Percentiles rank a stretch among this genome's conserved stretches.
phyloP scores from a whole-genome alignment of 2,113 vertebrate species.

The Lagopus leucura region DNA sequence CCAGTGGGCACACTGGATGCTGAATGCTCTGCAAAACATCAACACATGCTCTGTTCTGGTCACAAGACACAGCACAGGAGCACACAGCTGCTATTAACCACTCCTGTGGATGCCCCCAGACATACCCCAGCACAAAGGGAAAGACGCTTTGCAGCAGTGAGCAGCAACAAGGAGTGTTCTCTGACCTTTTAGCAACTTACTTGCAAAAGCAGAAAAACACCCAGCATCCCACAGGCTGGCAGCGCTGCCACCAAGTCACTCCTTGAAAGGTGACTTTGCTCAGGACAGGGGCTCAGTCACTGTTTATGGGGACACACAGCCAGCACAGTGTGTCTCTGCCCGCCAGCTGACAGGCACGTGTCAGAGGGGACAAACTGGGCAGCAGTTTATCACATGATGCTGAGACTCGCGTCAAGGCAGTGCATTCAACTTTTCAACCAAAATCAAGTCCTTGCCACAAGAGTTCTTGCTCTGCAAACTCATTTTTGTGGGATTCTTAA shows the following conservation, averaged over 20 bases:
- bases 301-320: fast-evolving
- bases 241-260: not conserved
- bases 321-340: not conserved
- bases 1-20: not conserved
- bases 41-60: not conserved
- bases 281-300: not conserved
- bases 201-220: not conserved
- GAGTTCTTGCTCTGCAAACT: not conserved
- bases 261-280: not conserved
- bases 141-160: not conserved
- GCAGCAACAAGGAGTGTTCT: not conserved
- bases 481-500: not conserved
- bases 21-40: not conserved
- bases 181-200: not conserved
- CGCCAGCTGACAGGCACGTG: fast-evolving
- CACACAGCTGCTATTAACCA: not conserved
- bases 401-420: not conserved
- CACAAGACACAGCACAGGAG: not conserved
- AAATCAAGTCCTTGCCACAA: not conserved
- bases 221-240: not conserved
- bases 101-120: not conserved
- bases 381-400: not conserved
- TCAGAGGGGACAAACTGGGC: not conserved
- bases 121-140: not conserved
- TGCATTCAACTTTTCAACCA: not conserved